Evolutionary conservation across 2,888 invertebrate species (phyloP), one percentile per base, ranked within the genome.

Genomic region (Charanyca ferruginea): DNA sequence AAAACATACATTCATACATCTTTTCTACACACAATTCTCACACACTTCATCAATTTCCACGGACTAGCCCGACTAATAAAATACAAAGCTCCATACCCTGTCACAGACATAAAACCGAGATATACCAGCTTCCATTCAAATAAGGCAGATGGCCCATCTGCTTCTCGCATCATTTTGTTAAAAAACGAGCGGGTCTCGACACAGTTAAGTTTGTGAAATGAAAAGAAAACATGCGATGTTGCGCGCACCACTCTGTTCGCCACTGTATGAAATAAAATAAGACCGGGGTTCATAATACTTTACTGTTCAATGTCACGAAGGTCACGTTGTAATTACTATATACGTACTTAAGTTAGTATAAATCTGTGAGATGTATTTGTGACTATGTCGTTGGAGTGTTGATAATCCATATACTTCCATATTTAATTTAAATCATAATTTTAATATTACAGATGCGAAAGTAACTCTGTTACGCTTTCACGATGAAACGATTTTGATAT

Each of bases 141-240:
- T 58, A 72, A 55, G 41, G 47, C 54, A 45, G 48, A 61, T 72
- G 53, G 58, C 18, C 71, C 57, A 57, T 78, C 61, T 62, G 61
- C 57, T 59, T 54, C 48, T 49, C n/a, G 32, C 49, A 59, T 75
- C 52, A 78, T 78, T 78, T 65, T 45, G 53, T 74, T 47, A 38
- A 45, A 32, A 42, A 42, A 23, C 35, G 44, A 57, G 60, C 32
- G 38, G 57, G 28, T 47, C 49, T 59, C 55, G 18, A n/a, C 28
- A 65, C 32, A 55, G 47, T 64, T 54, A 59, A 55, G 38, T 73
- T 66, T 44, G 23, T 38, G n/a, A 53, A 68, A 69, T 67, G 59
- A 67, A 74, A 71, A 57, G 61, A 44, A 63, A 53, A 78, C 55
- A 67, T 60, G 53, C 49, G 16, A 67, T 59, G 41, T 66, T 49